Evolutionary conservation across 1,140 invertebrate genomes (phyloP).

Genomic region (Drosophila nasuta): DNA sequence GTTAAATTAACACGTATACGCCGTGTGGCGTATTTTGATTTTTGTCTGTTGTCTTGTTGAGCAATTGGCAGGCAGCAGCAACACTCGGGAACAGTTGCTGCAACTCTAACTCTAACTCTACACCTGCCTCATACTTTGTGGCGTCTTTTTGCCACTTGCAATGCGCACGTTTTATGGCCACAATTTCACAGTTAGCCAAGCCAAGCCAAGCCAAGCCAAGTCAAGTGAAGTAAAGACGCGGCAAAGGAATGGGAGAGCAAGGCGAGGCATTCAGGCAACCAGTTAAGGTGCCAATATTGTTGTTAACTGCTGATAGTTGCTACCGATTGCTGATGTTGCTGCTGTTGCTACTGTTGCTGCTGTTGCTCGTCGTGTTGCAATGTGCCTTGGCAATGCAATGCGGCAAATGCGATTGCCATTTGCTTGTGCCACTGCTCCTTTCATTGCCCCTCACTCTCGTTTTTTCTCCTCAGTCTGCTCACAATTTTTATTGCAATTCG

Average conservation of each 20-base stretch:
- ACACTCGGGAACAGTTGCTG: constrained; percentile 10
- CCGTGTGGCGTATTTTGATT: constrained; percentile 72
- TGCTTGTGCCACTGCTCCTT: constrained; percentile 57
- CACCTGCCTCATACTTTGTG: constrained; percentile 53
- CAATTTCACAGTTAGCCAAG: constrained; percentile 78
- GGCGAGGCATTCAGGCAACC: constrained; percentile 37
- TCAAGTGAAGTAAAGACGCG: constrained; percentile 3
- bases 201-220: constrained; percentile 55
- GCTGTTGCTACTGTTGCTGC: constrained; percentile 28
- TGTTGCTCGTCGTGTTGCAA: constrained; percentile 32
- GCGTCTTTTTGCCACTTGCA: constrained; percentile 49
- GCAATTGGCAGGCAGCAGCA: constrained; percentile 36
- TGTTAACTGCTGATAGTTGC: constrained; percentile 82
- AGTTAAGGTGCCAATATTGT: constrained; percentile 79
- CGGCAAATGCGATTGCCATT: constrained; percentile 80
- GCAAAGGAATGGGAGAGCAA: not conserved
- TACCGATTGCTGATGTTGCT: constrained; percentile 40
- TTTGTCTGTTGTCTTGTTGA: constrained; percentile 52
- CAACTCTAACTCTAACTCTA: not conserved
- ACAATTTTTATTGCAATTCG: constrained; percentile 74
- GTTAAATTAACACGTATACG: constrained; percentile 80
- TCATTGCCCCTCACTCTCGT: not conserved
- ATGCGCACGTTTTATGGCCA: constrained; percentile 78
- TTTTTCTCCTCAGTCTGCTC: constrained; percentile 8
- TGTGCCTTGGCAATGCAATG: constrained; percentile 62